Evolutionary conservation across 2,113 vertebrate genomes (phyloP), one percentile per base, ranked within the genome.

Genomic region (Galbula dea): DNA sequence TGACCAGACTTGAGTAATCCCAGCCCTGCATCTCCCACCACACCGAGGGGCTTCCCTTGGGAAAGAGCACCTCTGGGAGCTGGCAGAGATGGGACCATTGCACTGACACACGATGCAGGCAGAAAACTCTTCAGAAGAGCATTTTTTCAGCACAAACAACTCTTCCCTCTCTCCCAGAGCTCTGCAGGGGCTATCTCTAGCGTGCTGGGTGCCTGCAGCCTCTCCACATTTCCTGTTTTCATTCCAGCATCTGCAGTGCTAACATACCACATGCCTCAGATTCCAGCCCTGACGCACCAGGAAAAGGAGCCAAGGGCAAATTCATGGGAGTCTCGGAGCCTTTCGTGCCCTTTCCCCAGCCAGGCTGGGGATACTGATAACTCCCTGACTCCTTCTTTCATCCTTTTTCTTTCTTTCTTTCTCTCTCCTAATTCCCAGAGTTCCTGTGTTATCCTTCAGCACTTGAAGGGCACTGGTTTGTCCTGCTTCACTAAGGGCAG

Each of bases 171-270:
- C 46, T 66, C 41, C 30, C 13, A 21, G 83, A 41, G 68, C 65
- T 54, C 55, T 77, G 59, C 55, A 58, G 69, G 59, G 15, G 23
- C 49, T 63, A 10, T 72, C 66, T 83, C 49, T 49, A 87, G 67
- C 2, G 0, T 18, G 22, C 66, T 37, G 81, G 19, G 45, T 75
- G 93, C 59, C 58, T 54, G 52, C 27, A 94, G 78, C 84, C 81
- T 82, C 65, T 78, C 66, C 43, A 23, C 4, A 0, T 89, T 95
- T 96, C 94, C 93, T 96, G 89, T 95, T 95, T 94, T 91, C 91
- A 85, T 95, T 95, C 89, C 94, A 68, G 45, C 26, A 43, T 91
- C 92, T 88, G 66, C 85, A 94, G 48, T 27, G 62, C 93, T 91
- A 41, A 83, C 54, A 24, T 11, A 37, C 20, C 3, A 0, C 92